These are phyloP conservation scores for Oceanodroma leucorhoa DNA, from an alignment of 2,797 vertebrate species.

Conservation along the genomic window DNA sequence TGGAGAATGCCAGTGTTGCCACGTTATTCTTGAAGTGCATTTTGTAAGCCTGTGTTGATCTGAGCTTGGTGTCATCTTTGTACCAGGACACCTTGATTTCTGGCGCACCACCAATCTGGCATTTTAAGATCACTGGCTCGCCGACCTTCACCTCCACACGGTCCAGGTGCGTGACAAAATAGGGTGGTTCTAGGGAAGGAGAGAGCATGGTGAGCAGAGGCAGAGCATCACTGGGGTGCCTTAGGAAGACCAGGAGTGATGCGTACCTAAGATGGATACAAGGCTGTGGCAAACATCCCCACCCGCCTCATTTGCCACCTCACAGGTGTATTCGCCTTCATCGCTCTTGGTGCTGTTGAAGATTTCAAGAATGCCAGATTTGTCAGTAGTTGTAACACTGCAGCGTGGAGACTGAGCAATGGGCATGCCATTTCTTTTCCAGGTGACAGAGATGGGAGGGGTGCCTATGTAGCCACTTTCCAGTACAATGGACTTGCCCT, in stretches of 20 bases:
- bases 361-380: conserved; percentile 89
- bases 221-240: not conserved
- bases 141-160: conserved; percentile 84
- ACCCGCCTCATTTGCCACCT: conserved; percentile 91
- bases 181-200: conserved; percentile 86
- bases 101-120: conserved; percentile 90
- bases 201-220: not conserved
- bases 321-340: conserved; percentile 86
- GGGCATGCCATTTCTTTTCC: conserved; percentile 88
- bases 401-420: conserved; percentile 81
- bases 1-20: conserved; percentile 84
- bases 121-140: conserved; percentile 85
- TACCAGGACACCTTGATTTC: conserved; percentile 96
- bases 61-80: conserved; percentile 90
- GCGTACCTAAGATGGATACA: conserved; percentile 88
- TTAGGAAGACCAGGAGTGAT: not conserved
- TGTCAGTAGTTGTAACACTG: conserved; percentile 87
- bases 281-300: conserved; percentile 84
- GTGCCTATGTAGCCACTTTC: conserved; percentile 88
- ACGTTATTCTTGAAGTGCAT: conserved; percentile 87
- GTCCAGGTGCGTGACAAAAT: conserved; percentile 85
- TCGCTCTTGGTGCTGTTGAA: conserved; percentile 84
- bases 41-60: conserved; percentile 82
- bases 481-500: conserved; percentile 78
- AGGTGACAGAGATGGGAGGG: conserved; percentile 86